Conservation (phyloP, 2,797 vertebrate genomes). For the Lates japonicus region DNA sequence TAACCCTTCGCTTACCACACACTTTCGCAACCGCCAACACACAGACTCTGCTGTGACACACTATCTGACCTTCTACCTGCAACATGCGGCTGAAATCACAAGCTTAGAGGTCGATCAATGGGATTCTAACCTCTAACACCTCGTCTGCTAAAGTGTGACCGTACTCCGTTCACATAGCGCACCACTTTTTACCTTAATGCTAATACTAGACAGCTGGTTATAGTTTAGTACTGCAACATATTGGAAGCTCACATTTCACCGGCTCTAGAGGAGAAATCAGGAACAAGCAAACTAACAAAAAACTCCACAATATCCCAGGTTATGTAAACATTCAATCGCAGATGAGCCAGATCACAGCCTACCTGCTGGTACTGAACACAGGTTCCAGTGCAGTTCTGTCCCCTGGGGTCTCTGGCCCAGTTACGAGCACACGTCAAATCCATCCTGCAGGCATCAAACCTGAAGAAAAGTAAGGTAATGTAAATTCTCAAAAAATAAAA, state of each 20-base stretch:
- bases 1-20: conserved; percentile 52
- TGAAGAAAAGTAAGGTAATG: conserved; percentile 51
- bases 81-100: background rate
- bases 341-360: background rate
- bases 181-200: background rate
- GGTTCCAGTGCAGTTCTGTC: conserved; percentile 84
- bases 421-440: conserved; percentile 88
- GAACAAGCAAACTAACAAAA: background rate
- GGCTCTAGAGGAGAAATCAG: background rate
- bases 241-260: background rate
- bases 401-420: conserved; percentile 82
- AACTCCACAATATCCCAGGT: background rate
- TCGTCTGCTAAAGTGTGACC: background rate
- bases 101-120: background rate
- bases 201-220: background rate
- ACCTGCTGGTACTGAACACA: conserved; percentile 91
- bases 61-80: conserved; percentile 16
- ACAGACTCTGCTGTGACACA: background rate
- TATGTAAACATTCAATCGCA: background rate
- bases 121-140: conserved; percentile 23
- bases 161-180: background rate
- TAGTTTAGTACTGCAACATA: background rate
- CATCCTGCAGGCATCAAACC: conserved; percentile 89
- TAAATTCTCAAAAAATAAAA: background rate
- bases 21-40: background rate